phyloP scores from a whole-genome alignment of 2,113 vertebrate genomes.

The Anhinga anhinga region DNA sequence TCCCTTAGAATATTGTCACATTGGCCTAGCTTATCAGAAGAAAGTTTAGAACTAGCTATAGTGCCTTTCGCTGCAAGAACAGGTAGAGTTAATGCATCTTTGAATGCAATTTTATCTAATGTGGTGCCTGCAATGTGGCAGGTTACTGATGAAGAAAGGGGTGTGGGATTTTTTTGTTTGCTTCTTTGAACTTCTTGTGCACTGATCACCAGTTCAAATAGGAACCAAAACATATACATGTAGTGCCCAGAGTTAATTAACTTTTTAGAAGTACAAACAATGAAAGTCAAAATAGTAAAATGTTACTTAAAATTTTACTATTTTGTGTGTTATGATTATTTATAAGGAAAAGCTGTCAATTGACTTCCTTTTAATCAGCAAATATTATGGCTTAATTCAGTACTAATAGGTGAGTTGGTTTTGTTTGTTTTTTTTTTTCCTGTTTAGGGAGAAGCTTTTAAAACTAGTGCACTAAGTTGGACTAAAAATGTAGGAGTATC shows the following conservation, averaged over 20 bases:
- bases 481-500: not conserved
- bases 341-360: not conserved
- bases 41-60: not conserved
- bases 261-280: not conserved
- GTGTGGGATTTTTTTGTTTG: not conserved
- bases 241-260: not conserved
- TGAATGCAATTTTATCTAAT: not conserved
- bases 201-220: not conserved
- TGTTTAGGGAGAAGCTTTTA: not conserved
- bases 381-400: not conserved
- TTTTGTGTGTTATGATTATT: not conserved
- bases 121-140: not conserved
- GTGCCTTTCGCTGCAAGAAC: not conserved
- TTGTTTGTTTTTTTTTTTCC: not conserved
- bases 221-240: not conserved
- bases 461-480: not conserved
- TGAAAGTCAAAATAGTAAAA: not conserved
- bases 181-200: not conserved
- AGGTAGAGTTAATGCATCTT: not conserved
- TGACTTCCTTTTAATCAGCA: not conserved
- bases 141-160: not conserved
- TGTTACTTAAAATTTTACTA: not conserved
- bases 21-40: not conserved
- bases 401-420: not conserved
- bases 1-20: not conserved